A percentile compares a stretch with the other conserved stretches of the same genome.
phyloP scores from a whole-genome alignment of 2,888 invertebrate species.

The Nematopogon swammerdamellus region DNA sequence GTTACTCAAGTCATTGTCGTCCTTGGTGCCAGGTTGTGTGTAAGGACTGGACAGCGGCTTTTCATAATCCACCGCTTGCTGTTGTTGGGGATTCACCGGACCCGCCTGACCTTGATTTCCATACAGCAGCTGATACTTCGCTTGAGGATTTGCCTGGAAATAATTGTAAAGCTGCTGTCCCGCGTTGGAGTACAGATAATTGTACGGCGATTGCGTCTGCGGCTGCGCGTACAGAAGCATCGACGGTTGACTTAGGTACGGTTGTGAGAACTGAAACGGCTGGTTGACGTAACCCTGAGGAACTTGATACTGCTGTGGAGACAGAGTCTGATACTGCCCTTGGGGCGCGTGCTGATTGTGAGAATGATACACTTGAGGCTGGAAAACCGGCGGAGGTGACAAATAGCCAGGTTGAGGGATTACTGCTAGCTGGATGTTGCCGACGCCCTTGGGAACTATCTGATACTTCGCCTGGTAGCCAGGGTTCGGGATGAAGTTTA shows the following conservation, averaged over 20 bases:
- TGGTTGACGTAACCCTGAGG: slow-evolving; percentile 21
- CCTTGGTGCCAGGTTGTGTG: slow-evolving; percentile 28
- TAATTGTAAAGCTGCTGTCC: slow-evolving; percentile 37
- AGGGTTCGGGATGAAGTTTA: slow-evolving; percentile 38
- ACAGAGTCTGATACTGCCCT: slow-evolving; percentile 9
- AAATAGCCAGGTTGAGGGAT: slow-evolving; percentile 30
- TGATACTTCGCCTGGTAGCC: slow-evolving; percentile 47
- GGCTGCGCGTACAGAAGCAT: slow-evolving; percentile 37
- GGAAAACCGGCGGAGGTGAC: slow-evolving; percentile 18
- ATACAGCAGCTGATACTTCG: slow-evolving; percentile 30
- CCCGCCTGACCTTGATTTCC: slow-evolving; percentile 7
- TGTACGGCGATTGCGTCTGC: slow-evolving; percentile 25
- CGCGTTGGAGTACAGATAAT: slow-evolving; percentile 20
- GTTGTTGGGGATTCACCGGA: slow-evolving; percentile 14
- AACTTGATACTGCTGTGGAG: slow-evolving; percentile 13
- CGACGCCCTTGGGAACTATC: slow-evolving; percentile 25
- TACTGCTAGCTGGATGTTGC: slow-evolving; percentile 34
- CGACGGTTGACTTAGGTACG: slow-evolving; percentile 32
- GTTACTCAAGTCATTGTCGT: slow-evolving; percentile 31
- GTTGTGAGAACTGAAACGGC: slow-evolving; percentile 22
- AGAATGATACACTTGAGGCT: background rate
- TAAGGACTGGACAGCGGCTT: slow-evolving; percentile 23
- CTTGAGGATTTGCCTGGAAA: slow-evolving; percentile 33
- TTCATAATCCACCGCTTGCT: slow-evolving; percentile 28
- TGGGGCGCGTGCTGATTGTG: slow-evolving; percentile 17